Evolutionary conservation across 2,888 invertebrate species (phyloP).

Genomic region (Scaptomyza cyrtandrae): DNA sequence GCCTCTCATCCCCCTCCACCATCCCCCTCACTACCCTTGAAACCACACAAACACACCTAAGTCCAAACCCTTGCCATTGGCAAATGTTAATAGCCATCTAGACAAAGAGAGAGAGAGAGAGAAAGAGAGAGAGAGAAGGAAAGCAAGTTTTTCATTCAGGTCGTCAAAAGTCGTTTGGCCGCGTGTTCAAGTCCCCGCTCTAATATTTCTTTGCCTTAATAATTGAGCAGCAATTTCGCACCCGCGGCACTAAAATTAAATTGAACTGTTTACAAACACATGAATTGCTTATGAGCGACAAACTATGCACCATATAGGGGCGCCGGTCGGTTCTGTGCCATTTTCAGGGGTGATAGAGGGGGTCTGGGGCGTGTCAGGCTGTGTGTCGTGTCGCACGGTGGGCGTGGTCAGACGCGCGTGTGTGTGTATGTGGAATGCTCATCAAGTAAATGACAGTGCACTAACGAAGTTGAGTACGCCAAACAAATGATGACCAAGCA

Average conservation of each 20-base stretch:
- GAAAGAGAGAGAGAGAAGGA: no score
- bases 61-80: conserved; percentile 10
- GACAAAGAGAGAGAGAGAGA: background rate
- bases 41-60: conserved; percentile 8
- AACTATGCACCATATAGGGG: conserved; percentile 48
- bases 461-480: conserved; percentile 59
- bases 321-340: no score
- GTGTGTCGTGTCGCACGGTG: conserved; percentile 53
- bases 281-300: conserved; percentile 77
- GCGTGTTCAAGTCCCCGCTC: conserved; percentile 32
- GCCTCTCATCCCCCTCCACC: background rate
- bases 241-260: conserved; percentile 79
- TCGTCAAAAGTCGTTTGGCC: conserved; percentile 16
- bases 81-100: conserved; percentile 27
- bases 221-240: conserved; percentile 79
- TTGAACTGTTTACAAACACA: conserved; percentile 81
- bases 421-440: conserved; percentile 50
- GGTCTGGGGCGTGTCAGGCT: conserved; percentile 59
- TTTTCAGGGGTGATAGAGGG: no score
- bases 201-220: conserved; percentile 75
- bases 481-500: conserved; percentile 76
- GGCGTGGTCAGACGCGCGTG: conserved; percentile 34
- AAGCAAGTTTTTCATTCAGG: background rate
- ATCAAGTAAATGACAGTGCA: conserved; percentile 78
- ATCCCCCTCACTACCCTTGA: background rate